Conservation (phyloP, 1,140 invertebrate genomes). For the Drosophila busckii region DNA sequence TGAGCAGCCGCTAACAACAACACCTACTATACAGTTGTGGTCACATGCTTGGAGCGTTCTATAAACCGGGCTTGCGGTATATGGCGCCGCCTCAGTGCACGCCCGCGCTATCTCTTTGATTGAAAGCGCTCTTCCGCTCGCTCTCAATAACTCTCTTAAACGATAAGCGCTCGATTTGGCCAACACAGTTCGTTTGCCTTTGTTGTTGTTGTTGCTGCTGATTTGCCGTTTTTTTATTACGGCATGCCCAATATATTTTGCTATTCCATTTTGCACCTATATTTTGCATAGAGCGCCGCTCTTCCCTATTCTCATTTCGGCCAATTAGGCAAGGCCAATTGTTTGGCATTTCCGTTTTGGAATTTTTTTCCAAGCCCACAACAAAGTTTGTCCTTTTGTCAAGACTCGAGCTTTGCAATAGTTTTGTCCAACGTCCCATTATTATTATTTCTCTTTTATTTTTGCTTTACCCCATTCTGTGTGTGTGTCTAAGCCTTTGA, state of each 20-base stretch:
- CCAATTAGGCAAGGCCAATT: slow-evolving; percentile 54
- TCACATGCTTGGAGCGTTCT: slow-evolving; percentile 30
- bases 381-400: slow-evolving; percentile 51
- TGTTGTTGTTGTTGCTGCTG: slow-evolving; percentile 7
- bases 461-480: background rate
- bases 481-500: no score
- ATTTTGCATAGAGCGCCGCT: background rate
- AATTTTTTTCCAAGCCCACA: slow-evolving; percentile 27
- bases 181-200: slow-evolving; percentile 3
- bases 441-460: slow-evolving; percentile 35
- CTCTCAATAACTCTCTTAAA: background rate
- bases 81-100: slow-evolving; percentile 51
- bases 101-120: slow-evolving; percentile 5
- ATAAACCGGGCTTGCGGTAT: slow-evolving; percentile 54
- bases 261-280: slow-evolving; percentile 58
- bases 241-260: slow-evolving; percentile 40
- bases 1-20: background rate
- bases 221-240: slow-evolving; percentile 31
- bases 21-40: background rate
- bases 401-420: background rate
- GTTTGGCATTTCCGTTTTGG: slow-evolving; percentile 63
- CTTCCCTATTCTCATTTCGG: slow-evolving; percentile 10
- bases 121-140: background rate
- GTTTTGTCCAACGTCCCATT: slow-evolving; percentile 39
- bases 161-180: slow-evolving; percentile 45